phyloP scores from a whole-genome alignment of 2,888 invertebrate species.

The Ferdinandea cuprea region DNA sequence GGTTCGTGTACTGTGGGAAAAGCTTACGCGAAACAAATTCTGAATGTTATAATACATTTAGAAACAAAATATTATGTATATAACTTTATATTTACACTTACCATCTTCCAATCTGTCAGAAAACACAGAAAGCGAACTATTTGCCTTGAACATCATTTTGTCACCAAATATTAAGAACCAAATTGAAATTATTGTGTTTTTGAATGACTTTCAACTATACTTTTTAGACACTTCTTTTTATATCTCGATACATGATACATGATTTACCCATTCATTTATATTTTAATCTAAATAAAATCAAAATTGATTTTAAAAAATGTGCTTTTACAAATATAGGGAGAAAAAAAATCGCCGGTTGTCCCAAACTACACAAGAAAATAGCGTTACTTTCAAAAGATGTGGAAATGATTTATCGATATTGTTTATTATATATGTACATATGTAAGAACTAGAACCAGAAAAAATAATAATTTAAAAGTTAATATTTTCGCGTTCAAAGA shows the following conservation, averaged over 20 bases:
- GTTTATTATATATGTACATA: too few relatives aligned
- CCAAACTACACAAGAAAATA: too few relatives aligned
- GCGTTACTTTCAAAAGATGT: too few relatives aligned
- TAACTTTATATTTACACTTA: constrained; percentile 13
- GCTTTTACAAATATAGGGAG: not conserved
- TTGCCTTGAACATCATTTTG: constrained; percentile 12
- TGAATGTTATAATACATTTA: too few relatives aligned
- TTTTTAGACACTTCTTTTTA: constrained; percentile 9
- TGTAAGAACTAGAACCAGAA: too few relatives aligned
- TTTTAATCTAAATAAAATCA: not conserved
- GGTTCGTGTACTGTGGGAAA: too few relatives aligned
- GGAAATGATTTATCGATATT: too few relatives aligned
- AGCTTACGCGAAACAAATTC: too few relatives aligned
- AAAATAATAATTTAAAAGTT: too few relatives aligned
- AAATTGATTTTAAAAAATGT: not conserved
- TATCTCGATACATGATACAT: not conserved
- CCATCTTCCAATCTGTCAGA: constrained; percentile 20
- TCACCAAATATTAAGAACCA: not conserved
- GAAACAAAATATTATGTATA: too few relatives aligned
- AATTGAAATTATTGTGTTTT: not conserved
- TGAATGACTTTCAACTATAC: not conserved
- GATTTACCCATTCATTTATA: too few relatives aligned
- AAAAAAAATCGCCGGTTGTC: not conserved
- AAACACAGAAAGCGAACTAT: constrained; percentile 3
- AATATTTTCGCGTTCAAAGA: too few relatives aligned